phyloP scores from a whole-genome alignment of 2,113 vertebrate species.

The Neogale vison region DNA sequence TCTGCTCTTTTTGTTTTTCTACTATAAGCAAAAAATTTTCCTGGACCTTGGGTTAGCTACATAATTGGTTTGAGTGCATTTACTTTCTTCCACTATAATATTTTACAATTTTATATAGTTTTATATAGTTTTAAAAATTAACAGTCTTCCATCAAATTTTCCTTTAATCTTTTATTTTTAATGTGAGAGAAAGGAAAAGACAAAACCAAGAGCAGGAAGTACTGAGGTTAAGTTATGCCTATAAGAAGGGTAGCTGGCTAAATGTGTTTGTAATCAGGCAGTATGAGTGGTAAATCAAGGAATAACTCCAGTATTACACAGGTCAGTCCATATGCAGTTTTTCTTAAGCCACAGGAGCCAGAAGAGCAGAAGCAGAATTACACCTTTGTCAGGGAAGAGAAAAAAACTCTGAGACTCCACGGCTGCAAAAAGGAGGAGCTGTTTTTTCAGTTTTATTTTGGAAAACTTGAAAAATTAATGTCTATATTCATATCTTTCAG shows the following conservation, averaged over 20 bases:
- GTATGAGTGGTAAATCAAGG: background rate
- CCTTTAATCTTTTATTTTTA: background rate
- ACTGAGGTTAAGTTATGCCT: background rate
- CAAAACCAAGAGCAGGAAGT: background rate
- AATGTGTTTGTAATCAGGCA: background rate
- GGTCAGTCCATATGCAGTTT: background rate
- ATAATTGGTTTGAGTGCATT: background rate
- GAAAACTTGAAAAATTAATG: background rate
- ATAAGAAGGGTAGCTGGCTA: background rate
- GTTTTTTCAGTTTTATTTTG: background rate
- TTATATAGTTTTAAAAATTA: background rate
- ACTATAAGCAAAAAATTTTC: background rate
- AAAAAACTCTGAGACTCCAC: background rate
- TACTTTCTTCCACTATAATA: background rate
- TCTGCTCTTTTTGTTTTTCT: background rate
- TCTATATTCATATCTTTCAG: background rate
- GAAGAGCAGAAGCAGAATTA: background rate
- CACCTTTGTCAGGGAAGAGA: background rate
- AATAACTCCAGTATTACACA: background rate
- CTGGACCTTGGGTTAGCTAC: background rate
- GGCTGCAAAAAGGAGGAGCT: background rate
- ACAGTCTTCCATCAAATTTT: background rate
- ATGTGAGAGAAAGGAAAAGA: background rate
- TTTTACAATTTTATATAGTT: background rate
- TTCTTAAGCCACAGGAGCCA: background rate